Percentiles rank a stretch among this genome's conserved stretches.
Evolutionary conservation across 1,140 invertebrate species (phyloP).

Genomic region (Brachionus plicatilis): DNA sequence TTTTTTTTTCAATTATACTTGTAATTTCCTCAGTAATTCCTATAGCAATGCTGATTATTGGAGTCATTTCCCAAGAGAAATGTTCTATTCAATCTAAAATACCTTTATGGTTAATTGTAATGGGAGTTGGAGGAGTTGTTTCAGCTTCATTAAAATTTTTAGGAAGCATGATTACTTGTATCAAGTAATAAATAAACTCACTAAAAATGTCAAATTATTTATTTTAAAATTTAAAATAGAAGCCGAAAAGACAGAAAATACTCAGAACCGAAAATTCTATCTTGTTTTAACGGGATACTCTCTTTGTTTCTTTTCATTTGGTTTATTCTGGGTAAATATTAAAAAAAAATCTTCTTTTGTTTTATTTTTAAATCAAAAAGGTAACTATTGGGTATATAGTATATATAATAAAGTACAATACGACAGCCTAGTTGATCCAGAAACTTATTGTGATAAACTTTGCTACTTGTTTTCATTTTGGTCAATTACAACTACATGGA

Average conservation of each 20-base stretch:
- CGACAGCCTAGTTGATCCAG: not conserved
- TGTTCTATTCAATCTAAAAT: slow-evolving; percentile 18
- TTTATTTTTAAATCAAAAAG: not conserved
- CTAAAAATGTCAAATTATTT: not conserved
- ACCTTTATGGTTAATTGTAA: slow-evolving; percentile 32
- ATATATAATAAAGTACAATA: slow-evolving; percentile 17
- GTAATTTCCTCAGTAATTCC: not conserved
- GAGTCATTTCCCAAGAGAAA: slow-evolving; percentile 1
- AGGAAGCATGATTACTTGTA: slow-evolving; percentile 1
- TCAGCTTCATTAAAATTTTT: not conserved
- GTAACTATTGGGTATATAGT: slow-evolving; percentile 32
- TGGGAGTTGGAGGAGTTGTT: not conserved
- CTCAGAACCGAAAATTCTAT: not conserved
- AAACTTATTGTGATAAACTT: slow-evolving; percentile 18
- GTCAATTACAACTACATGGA: not conserved
- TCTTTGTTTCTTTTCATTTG: slow-evolving; percentile 9
- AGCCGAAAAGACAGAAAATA: not conserved
- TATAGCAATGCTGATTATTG: not conserved
- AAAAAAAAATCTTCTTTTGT: not conserved
- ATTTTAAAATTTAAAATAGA: not conserved
- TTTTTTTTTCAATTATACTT: not conserved
- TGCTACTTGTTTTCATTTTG: slow-evolving; percentile 40
- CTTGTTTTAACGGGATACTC: not conserved
- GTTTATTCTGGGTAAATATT: slow-evolving; percentile 22
- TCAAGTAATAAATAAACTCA: not conserved